A percentile compares a stretch with the other conserved stretches of the same genome.
Evolutionary conservation across 2,113 vertebrate genomes (phyloP).

Genomic region (Nyctibius bracteatus): DNA sequence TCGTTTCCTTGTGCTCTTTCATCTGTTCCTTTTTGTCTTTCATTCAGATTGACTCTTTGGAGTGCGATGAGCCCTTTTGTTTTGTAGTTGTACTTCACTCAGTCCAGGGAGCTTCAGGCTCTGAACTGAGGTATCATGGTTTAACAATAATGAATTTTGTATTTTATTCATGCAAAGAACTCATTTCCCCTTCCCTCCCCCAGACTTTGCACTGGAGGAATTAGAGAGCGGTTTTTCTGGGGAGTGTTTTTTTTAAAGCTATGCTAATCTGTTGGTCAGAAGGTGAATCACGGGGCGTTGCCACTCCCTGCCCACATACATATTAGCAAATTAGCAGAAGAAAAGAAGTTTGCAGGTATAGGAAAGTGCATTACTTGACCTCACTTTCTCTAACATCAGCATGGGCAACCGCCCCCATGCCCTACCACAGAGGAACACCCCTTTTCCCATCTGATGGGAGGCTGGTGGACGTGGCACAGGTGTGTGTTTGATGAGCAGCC

Average conservation of each 20-base stretch:
- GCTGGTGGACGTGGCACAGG: neutral
- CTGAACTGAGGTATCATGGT: neutral
- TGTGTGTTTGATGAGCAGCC: neutral
- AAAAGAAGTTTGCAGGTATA: neutral
- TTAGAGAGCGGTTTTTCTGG: neutral
- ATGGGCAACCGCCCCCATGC: neutral
- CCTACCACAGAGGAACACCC: neutral
- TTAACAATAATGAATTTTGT: neutral
- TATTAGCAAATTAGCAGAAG: neutral
- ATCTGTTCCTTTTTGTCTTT: neutral
- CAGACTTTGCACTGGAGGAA: neutral
- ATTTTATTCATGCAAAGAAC: neutral
- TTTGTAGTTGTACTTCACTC: neutral
- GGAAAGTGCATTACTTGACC: neutral
- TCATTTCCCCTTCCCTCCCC: neutral
- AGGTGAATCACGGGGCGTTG: conserved; percentile 49
- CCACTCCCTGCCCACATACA: conserved; percentile 2
- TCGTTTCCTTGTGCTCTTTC: neutral
- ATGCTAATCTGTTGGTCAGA: conserved; percentile 25
- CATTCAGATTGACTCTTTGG: neutral
- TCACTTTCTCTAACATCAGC: conserved; percentile 1
- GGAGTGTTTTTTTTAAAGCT: conserved; percentile 8
- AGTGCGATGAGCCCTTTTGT: neutral
- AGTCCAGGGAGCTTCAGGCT: neutral
- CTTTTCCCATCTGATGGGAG: neutral